Evolutionary conservation across 1,140 invertebrate genomes (phyloP), one percentile per base, ranked within the genome.

Genomic region (Drosophila leontia): DNA sequence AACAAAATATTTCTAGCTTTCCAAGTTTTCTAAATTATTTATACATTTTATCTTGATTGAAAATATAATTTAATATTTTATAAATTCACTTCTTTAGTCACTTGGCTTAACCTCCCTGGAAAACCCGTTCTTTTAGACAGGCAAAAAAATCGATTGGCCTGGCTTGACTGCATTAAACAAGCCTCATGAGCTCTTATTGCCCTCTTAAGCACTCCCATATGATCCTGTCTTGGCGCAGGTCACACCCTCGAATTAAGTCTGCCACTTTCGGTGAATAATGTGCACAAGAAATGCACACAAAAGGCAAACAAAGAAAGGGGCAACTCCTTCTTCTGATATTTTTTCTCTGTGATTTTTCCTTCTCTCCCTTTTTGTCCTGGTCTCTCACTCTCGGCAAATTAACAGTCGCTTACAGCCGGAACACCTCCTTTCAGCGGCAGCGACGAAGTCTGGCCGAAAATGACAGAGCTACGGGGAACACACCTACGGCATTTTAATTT

Each of bases 231-330:
- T 70, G 82, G 81, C 58, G 62, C 82, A 67, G 72, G 82, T 82
- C 83, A 82, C 82, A 86, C 82, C 82, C 82, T 79, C 80, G 65
- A 87, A 86, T 87, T 87, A 86, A 68, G 62, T 39, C 83, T 82
- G 82, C 82, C 82, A 87, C 83, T 87, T 87, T 87, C 60, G 56
- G 64, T 82, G 79, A 86, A 45, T 87, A 87, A 87, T 87, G 82
- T 72, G 82, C 65, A 42, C 59, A 56, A 56, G 57, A 69, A 67
- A 56, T 58, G 56, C 42, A 47, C 39, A 42, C 39, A 42, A 63
- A 68, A 83, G 35, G 64, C 65, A 62, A 81, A 75, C 51, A 64
- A 41, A 77, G 75, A 42, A 51, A 62, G 70, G 56, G 26, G 47
- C 45, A 60, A 80, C 62, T 35, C 61, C 61, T 35, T 80, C 71